Evolutionary conservation across 2,113 vertebrate genomes (phyloP), one percentile per base, ranked within the genome.

Genomic region (Sigmodon hispidus): DNA sequence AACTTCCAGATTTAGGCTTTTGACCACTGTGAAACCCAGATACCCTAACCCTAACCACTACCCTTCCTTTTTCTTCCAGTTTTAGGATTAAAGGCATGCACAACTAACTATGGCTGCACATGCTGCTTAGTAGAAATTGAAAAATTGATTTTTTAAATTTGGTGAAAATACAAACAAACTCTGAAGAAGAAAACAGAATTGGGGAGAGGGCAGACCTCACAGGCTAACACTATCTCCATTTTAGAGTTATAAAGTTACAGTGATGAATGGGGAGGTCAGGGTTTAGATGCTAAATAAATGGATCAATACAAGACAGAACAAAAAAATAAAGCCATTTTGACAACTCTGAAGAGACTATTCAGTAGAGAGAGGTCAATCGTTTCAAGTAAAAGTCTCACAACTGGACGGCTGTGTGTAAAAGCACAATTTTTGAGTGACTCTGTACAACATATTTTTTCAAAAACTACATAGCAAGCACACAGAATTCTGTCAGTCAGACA

Each of bases 351-450:
- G 87, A 91, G 50, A 10, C 26, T 59, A 45, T 55, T 92, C 2
- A 55, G 22, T 31, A 15, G 21, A 90, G 50, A 72, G 65, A 86
- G 26, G 12, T 86, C 73, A n/a, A 45, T 36, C 34, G 63, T 93
- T 84, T 93, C 48, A 89, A 93, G 17, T 90, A 87, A 87, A 50
- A n/a, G 21, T 67, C 57, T 76, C 81, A 63, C 11, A 84, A 96
- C 22, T 87, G 29, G 24, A 45, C 72, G 57, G n/a, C 55, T 24
- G 29, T 48, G 43, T 89, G 3, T 5, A 75, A 85, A 73, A 94
- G 17, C 11, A 73, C 1, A 11, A 65, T 70, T 52, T 91, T 90
- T 48, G 8, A 67, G 89, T n/a, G 16, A 79, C 91, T 88, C 87
- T 4, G 59, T 67, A 8, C 0, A 48, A 29, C n/a, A 52, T 31